These are phyloP conservation scores for Garra rufa DNA, from an alignment of 2,113 vertebrate genomes.

Conservation along the genomic window DNA sequence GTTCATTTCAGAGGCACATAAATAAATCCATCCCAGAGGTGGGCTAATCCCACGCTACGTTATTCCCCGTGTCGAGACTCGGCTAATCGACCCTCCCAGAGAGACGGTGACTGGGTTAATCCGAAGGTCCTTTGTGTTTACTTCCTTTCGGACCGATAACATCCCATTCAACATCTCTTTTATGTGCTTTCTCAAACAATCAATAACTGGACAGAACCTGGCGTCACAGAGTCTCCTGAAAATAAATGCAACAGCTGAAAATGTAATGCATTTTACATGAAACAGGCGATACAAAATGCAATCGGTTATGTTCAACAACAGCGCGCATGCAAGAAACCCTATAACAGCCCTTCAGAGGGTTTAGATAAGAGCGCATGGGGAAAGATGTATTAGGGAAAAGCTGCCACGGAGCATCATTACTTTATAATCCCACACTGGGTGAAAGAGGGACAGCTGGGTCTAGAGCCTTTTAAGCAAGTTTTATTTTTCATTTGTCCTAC, in stretches of 20 bases:
- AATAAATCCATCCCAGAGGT: slow-evolving; percentile 69
- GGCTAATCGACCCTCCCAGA: slow-evolving; percentile 66
- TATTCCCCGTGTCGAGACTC: slow-evolving; percentile 57
- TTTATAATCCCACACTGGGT: slow-evolving; percentile 73
- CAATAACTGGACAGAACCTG: not conserved
- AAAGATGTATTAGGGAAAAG: slow-evolving; percentile 52
- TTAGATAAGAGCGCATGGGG: slow-evolving; percentile 31
- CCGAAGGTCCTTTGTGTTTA: slow-evolving; percentile 66
- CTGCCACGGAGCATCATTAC: slow-evolving; percentile 64
- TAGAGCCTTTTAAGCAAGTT: slow-evolving; percentile 75
- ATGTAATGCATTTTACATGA: slow-evolving; percentile 19
- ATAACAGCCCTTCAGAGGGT: slow-evolving; percentile 25
- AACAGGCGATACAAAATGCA: not conserved
- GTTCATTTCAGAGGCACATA: slow-evolving; percentile 65
- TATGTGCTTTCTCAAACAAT: slow-evolving; percentile 4
- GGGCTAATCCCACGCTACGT: slow-evolving; percentile 68
- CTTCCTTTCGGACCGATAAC: slow-evolving; percentile 56
- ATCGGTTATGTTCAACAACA: slow-evolving; percentile 13
- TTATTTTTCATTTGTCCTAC: slow-evolving; percentile 77
- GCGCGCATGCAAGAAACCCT: slow-evolving; percentile 34
- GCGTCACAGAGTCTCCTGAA: too few relatives aligned
- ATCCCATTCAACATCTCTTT: not conserved
- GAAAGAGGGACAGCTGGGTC: slow-evolving; percentile 75
- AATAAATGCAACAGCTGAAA: not conserved
- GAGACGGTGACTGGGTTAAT: slow-evolving; percentile 67